These are phyloP conservation scores for Hexactinellida sp. DNA, from an alignment of 37 sponge, comb jelly and placozoan species.

Conservation along the genomic window DNA sequence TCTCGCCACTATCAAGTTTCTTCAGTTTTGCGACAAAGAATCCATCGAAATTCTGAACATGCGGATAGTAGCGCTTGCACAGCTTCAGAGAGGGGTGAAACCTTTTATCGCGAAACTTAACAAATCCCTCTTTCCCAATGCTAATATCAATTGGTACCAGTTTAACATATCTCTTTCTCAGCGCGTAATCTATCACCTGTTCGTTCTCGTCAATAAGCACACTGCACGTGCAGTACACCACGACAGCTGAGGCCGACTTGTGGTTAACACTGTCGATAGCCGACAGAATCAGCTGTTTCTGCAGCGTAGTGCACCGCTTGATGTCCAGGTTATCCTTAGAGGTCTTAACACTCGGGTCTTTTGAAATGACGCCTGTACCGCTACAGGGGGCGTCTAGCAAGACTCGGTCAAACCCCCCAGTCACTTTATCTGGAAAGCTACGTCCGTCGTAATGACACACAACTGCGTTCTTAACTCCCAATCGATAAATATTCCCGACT, in stretches of 20 bases:
- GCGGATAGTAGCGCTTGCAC: constrained; percentile 80
- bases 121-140: constrained; percentile 77
- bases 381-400: constrained; percentile 93
- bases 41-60: constrained; percentile 97
- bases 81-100: constrained; percentile 77
- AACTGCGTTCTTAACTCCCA: constrained; percentile 75
- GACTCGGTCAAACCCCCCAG: constrained; percentile 89
- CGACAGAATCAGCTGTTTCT: constrained; percentile 81
- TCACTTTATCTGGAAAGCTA: constrained; percentile 69
- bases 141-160: constrained; percentile 72
- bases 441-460: constrained; percentile 89
- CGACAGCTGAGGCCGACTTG: constrained; percentile 64
- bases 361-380: constrained; percentile 91
- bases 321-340: constrained; percentile 70
- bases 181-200: constrained; percentile 84
- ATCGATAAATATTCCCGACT: constrained; percentile 67
- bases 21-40: constrained; percentile 94
- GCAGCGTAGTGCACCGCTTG: constrained; percentile 65
- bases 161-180: constrained; percentile 72
- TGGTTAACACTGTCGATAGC: constrained; percentile 89
- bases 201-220: constrained; percentile 94
- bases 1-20: constrained; percentile 34
- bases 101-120: constrained; percentile 56
- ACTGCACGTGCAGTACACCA: constrained; percentile 94
- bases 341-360: constrained; percentile 80